Base-by-base conservation (phyloP, 2,797 vertebrate genomes). In the Eptatretus atami region DNA sequence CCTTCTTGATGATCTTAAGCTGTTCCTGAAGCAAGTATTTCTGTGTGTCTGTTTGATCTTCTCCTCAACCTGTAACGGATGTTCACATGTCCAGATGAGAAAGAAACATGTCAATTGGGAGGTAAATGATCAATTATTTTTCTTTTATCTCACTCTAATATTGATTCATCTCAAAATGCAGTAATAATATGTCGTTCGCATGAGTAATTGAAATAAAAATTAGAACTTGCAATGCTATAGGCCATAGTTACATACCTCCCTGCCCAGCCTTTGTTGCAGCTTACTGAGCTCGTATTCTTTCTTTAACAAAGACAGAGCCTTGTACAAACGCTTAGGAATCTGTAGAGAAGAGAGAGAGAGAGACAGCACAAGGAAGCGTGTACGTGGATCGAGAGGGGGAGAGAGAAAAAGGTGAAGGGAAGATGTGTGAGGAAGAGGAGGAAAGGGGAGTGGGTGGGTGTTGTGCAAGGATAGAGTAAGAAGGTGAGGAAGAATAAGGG, bases 11-110 rank as follows among this genome's bases (percentile, higher is more conserved):
- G 71, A 98, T 98, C 74, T 94, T 98, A 63, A 98, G 71, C 67
- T 98, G 90, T 70, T 98, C 92, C 68, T 98, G 88, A 2, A 98
- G 78, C 54, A 95, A 78, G 66, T 95, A 95, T 90, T 98, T 67
- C 92, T 82, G 71, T 98, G 92, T 0, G 88, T 95, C 76, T 85
- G 88, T 68, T 98, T 98, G 73, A 98, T 95, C 71, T 98, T 98
- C 75, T 98, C 92, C 66, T 98, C 88, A 67, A 98, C 90, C 90
- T 98, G 67, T 4, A 61, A 66, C 66, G 6, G 65, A 54, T 52
- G 67, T 66, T 11, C 65, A 12, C 14, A 2, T 13, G 6, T 1
- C 11, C 15, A 1, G 1, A 52, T 44, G 8, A 64, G 52, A 14
- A 11, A 13, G 60, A 63, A n/a, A 2, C 31, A 44, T 44, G 31